phyloP scores from a whole-genome alignment of 2,888 invertebrate genomes.

The Lochmaea crataegi region DNA sequence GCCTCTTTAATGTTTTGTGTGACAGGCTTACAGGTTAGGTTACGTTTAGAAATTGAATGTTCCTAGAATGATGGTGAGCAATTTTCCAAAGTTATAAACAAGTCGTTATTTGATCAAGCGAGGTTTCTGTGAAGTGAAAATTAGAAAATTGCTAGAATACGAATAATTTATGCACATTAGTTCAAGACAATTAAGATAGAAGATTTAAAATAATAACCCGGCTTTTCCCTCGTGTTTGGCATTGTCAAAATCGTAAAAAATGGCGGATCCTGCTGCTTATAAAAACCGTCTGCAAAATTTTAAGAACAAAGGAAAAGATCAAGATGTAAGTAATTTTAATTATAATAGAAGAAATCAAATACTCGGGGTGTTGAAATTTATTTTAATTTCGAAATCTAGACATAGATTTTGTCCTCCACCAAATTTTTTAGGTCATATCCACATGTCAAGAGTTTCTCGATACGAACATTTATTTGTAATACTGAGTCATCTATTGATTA shows the following conservation, averaged over 20 bases:
- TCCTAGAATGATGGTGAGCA: constrained; percentile 28
- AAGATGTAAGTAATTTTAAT: constrained; percentile 83
- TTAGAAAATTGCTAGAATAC: constrained; percentile 11
- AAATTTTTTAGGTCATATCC: constrained; percentile 39
- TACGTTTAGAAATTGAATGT: constrained; percentile 21
- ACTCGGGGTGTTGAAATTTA: background rate
- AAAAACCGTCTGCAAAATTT: constrained; percentile 93
- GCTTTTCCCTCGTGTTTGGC: constrained; percentile 54
- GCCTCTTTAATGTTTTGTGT: too few relatives aligned
- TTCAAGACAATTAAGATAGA: constrained; percentile 23
- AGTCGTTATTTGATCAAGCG: constrained; percentile 8
- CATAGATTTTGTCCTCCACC: background rate
- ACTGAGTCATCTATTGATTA: constrained; percentile 5
- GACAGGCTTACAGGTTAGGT: constrained; percentile 5
- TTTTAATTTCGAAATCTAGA: background rate
- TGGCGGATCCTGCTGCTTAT: constrained; percentile 74
- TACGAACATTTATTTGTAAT: constrained; percentile 12
- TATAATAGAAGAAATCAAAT: background rate
- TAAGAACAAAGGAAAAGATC: constrained; percentile 99
- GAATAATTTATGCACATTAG: constrained; percentile 28
- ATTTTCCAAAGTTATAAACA: constrained; percentile 32
- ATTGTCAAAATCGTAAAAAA: constrained; percentile 63
- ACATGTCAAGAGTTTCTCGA: constrained; percentile 41
- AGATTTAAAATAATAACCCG: constrained; percentile 42
- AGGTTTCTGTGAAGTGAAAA: constrained; percentile 20